Percentiles rank a stretch among this genome's conserved stretches.
Evolutionary conservation across 2,113 vertebrate genomes (phyloP).

Genomic region (Nannobrachium achirus): DNA sequence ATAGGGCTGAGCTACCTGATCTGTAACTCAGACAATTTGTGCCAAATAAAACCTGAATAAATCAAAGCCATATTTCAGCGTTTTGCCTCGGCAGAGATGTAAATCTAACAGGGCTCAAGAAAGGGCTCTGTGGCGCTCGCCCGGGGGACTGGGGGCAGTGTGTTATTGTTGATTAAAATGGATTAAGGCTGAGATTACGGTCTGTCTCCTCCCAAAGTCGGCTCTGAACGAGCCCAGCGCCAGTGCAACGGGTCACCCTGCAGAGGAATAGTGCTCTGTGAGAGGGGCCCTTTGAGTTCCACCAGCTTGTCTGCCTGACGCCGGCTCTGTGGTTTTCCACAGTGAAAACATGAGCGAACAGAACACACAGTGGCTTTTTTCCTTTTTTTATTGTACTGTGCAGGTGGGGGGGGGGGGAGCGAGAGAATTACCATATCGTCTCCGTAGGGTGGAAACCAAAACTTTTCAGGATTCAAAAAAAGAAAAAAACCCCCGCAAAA

Average conservation of each 20-base stretch:
- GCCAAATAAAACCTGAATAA: conserved; percentile 82
- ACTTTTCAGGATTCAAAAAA: background rate
- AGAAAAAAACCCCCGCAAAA: too few species aligned
- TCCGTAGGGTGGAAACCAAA: too few species aligned
- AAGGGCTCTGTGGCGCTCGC: conserved; percentile 56
- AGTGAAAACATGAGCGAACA: background rate
- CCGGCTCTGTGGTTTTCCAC: conserved; percentile 51
- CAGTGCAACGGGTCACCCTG: conserved; percentile 55
- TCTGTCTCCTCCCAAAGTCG: conserved; percentile 73
- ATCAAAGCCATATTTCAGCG: conserved; percentile 79
- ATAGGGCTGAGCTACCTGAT: conserved; percentile 62
- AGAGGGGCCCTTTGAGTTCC: conserved; percentile 56
- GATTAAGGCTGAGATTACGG: conserved; percentile 75
- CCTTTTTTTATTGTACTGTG: conserved; percentile 45
- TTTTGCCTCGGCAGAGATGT: conserved; percentile 66
- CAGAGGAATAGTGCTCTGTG: conserved; percentile 59
- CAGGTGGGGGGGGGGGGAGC: conserved; percentile 46
- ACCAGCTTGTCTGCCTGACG: conserved; percentile 39
- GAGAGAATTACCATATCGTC: background rate
- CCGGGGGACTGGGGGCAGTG: conserved; percentile 67
- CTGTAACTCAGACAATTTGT: conserved; percentile 71
- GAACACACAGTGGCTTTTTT: conserved; percentile 55
- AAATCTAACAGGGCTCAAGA: conserved; percentile 70
- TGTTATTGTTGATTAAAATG: conserved; percentile 83
- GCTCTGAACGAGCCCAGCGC: conserved; percentile 62